Conservation (phyloP, 2,797 vertebrate genomes). For the Bufotes viridis region DNA sequence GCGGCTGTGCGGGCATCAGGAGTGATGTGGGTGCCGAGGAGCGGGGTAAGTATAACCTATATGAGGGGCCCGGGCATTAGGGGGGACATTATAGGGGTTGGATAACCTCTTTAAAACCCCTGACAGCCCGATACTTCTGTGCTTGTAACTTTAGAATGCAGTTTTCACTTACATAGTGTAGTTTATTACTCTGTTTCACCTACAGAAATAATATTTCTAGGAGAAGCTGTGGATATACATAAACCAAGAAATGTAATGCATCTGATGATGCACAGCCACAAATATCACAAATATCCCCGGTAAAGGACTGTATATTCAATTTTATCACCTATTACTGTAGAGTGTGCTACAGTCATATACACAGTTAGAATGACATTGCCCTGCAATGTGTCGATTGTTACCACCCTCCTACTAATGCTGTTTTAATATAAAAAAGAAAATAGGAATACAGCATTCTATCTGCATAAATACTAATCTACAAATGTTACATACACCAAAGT, state of each 20-base stretch:
- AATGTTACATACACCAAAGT: constrained; percentile 48
- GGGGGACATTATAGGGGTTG: too few species aligned
- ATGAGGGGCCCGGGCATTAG: too few species aligned
- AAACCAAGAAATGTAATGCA: not conserved
- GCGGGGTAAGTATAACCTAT: too few species aligned
- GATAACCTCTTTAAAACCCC: not conserved
- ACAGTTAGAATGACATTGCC: constrained; percentile 38
- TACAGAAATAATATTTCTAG: not conserved
- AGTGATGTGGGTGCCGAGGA: too few species aligned
- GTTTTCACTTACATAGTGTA: not conserved
- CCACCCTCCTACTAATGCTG: not conserved
- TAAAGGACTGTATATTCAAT: not conserved
- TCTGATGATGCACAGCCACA: not conserved
- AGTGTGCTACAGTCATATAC: not conserved
- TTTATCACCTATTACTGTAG: constrained; percentile 1
- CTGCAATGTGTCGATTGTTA: constrained; percentile 41
- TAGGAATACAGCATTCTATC: constrained; percentile 33
- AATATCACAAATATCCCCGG: not conserved
- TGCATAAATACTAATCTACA: constrained; percentile 39
- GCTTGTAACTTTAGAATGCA: not conserved
- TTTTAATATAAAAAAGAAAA: not conserved
- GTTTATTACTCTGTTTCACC: not conserved
- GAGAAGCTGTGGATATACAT: not conserved
- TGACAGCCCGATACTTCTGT: too few species aligned
- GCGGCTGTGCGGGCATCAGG: too few species aligned